Conservation (phyloP, 2,888 invertebrate species). For the Cephus pulcher region DNA sequence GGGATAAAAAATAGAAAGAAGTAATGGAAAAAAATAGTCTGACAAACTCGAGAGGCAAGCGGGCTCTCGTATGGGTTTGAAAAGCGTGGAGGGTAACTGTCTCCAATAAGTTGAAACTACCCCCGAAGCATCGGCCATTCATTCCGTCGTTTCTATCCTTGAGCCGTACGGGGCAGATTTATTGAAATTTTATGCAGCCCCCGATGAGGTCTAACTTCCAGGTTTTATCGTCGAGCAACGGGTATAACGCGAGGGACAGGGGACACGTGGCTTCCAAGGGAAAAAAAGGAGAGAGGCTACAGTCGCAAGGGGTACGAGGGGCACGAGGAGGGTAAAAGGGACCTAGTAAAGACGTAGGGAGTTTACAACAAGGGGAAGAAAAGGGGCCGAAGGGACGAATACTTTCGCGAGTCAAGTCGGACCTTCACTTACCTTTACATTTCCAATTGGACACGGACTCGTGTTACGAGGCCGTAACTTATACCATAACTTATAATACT, state of each 20-base stretch:
- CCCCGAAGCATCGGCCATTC: conserved; percentile 41
- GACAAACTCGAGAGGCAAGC: not conserved
- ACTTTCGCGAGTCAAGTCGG: not conserved
- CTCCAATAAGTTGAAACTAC: conserved; percentile 35
- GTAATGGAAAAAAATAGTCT: not conserved
- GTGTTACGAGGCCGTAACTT: not conserved
- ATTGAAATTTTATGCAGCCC: conserved; percentile 53
- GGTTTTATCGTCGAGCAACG: conserved; percentile 44
- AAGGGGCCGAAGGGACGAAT: not conserved
- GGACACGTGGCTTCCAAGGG: not conserved
- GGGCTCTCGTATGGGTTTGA: not conserved
- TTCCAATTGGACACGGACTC: not conserved
- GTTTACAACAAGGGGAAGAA: not conserved
- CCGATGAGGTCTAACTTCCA: conserved; percentile 45
- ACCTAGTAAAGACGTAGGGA: not conserved
- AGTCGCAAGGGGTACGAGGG: not conserved
- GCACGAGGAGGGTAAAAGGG: not conserved
- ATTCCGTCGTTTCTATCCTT: conserved; percentile 31
- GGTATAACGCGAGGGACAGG: conserved; percentile 15
- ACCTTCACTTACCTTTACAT: not conserved
- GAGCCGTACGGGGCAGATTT: conserved; percentile 35
- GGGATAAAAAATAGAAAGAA: not conserved
- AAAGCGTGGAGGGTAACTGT: conserved; percentile 31
- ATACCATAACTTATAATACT: not conserved
- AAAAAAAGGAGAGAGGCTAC: not conserved